Evolutionary conservation across 1,140 invertebrate genomes (phyloP), one percentile per base, ranked within the genome.

Genomic region (Drosophila orosa): DNA sequence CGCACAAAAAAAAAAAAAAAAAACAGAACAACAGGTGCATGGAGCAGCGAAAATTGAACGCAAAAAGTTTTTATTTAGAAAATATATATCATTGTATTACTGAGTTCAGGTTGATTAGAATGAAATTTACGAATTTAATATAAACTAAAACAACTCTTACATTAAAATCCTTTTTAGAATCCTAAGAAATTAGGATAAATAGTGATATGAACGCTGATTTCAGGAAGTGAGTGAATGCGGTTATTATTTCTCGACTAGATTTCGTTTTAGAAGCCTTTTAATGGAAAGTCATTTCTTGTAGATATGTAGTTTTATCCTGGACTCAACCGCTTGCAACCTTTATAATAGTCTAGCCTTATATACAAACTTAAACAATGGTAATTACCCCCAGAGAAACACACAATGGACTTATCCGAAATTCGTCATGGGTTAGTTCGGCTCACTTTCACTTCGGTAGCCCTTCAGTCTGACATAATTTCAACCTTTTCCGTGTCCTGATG

Each of bases 381-480:
- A 71, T 72, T 71, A 58, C 52, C 42, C 13, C 24, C 22, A 15
- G 8, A 22, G 12, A 10, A 48, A 39, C 17, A 27, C 13, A 39
- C 63, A 58, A 71, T 22, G 33, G 50, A 40, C 17, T 48, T 71
- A 33, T 33, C 22, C 17, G 27, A 58, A 71, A 72, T 71, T 71
- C 52, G 66, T 58, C 52, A 48, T 7, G 52, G 52, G 40, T n/a
- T 15, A 40, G 52, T 25, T n/a, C 7, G 25, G 27, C 29, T 75
- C 61, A 75, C 73, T 75, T 75, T 75, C 72, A 75, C 73, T 76
- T 76, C 73, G 73, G 73, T 75, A 76, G 72, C 73, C 10, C 47
- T 39, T 5, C 4, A 33, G 27, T 31, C 24, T 35, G 24, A 63
- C 67, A 25, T 56, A 42, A 67, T 67, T 58, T 15, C 33, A 56